Evolutionary conservation across 1,140 invertebrate species (phyloP), one percentile per base, ranked within the genome.

Genomic region (Pseudomyrmex dendroicus): DNA sequence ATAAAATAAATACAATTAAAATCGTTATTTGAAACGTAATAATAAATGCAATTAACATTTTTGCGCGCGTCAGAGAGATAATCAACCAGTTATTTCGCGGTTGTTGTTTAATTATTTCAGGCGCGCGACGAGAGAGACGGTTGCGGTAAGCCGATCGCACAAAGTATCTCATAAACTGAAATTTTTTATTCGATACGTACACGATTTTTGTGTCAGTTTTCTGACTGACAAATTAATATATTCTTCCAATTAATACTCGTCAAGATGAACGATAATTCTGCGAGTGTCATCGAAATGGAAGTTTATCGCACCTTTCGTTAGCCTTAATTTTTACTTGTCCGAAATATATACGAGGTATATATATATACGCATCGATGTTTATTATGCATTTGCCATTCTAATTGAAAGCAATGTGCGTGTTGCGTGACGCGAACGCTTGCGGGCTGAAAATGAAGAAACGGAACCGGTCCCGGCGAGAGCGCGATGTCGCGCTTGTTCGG

Each of bases 401-500:
- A 80, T 80, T 80, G 76, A 80, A 80, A 61, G 54, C 66, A 80
- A 70, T 17, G 64, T 66, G 44, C 46, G n/a, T 59, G 63, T 70
- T 59, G 76, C 67, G 57, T 52, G 63, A 61, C 56, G 66, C 67
- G 73, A 70, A 57, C 68, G 68, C 44, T 59, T 62, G 82, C 62
- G 73, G 50, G 59, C 48, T 73, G 17, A 66, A 25, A 66, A 20
- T 57, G 57, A 15, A 35, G 10, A 52, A 61, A 52, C 62, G 85
- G 68, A 89, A 88, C 88, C 87, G 88, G 84, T 86, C 86, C 44
- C 54, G 10, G 50, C 66, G 44, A 72, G 59, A 59, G 84, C 83
- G 82, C 57, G 59, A 70, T 86, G 84, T 89, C 84, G 86, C 80
- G 86, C 84, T 87, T 74, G 86, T 89, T 89, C 74, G 86, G 76